Percentiles rank a stretch among this genome's conserved stretches.
These are phyloP conservation scores for Alethe diademata DNA, from an alignment of 2,113 vertebrate genomes.

Conservation along the genomic window DNA sequence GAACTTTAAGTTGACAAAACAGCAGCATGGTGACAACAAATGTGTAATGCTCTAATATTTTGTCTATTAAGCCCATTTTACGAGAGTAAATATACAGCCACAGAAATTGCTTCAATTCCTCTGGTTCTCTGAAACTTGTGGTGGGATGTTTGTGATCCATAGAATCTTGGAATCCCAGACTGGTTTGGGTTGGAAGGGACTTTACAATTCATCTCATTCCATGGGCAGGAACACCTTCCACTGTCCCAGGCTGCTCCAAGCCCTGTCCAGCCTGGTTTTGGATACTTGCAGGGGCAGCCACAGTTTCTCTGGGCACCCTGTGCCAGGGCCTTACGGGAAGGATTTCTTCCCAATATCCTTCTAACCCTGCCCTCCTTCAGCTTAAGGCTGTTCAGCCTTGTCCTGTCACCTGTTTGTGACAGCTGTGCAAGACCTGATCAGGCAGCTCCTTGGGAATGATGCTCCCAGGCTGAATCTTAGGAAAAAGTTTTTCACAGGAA, in stretches of 20 bases:
- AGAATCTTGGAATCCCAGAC: background rate
- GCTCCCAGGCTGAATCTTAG: too few species aligned
- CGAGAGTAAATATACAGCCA: background rate
- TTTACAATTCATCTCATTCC: background rate
- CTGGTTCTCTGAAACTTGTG: rapidly evolving
- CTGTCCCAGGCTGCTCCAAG: rapidly evolving
- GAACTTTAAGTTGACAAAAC: background rate
- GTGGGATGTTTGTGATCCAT: background rate
- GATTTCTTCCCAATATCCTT: background rate
- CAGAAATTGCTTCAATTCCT: background rate
- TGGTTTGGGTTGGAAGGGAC: background rate
- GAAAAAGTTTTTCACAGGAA: too few species aligned
- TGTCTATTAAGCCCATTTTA: background rate
- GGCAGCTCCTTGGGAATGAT: background rate
- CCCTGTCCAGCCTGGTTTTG: rapidly evolving
- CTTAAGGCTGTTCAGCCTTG: background rate
- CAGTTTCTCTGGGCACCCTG: background rate
- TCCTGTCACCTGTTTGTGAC: background rate
- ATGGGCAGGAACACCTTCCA: background rate
- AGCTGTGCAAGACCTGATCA: rapidly evolving
- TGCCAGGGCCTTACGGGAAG: background rate
- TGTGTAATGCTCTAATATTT: background rate
- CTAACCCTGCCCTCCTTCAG: background rate
- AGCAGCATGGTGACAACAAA: background rate
- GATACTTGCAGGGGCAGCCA: background rate